A percentile compares a stretch with the other conserved stretches of the same genome.
These are phyloP conservation scores for Phrynosoma platyrhinos DNA, from an alignment of 2,113 vertebrate species.

Conservation along the genomic window DNA sequence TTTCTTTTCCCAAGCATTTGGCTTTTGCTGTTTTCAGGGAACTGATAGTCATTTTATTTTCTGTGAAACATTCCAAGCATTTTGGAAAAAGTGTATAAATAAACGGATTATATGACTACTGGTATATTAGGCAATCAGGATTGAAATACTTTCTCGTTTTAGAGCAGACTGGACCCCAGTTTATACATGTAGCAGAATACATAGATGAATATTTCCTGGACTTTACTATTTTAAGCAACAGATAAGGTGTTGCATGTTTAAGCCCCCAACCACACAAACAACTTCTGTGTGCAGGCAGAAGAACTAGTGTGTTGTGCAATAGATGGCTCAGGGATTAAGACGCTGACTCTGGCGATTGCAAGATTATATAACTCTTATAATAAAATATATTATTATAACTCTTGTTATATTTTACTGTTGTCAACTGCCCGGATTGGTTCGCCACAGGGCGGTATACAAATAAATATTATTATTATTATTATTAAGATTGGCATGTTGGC, in stretches of 20 bases:
- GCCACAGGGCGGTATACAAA: too few species aligned
- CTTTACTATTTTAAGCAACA: background rate
- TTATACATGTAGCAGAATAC: background rate
- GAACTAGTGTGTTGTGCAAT: background rate
- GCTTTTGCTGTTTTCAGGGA: background rate
- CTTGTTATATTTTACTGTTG: too few species aligned
- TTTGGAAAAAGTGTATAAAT: constrained; percentile 2
- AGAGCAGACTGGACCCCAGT: background rate
- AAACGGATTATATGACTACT: background rate
- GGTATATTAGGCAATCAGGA: background rate
- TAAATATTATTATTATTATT: too few species aligned
- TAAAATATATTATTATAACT: too few species aligned
- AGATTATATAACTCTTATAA: too few species aligned
- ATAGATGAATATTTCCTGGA: background rate
- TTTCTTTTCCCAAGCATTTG: background rate
- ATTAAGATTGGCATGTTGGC: too few species aligned
- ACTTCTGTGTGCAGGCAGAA: background rate
- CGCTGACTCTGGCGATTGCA: too few species aligned
- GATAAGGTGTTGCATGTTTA: background rate
- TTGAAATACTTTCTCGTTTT: background rate
- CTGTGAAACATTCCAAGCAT: background rate
- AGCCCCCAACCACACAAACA: too few species aligned
- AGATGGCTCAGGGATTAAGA: too few species aligned
- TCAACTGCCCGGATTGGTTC: too few species aligned
- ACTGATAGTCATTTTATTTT: background rate